Percentiles rank a stretch among this genome's conserved stretches.
Evolutionary conservation across 2,797 vertebrate genomes (phyloP).

Genomic region (Pteronotus mesoamericanus): DNA sequence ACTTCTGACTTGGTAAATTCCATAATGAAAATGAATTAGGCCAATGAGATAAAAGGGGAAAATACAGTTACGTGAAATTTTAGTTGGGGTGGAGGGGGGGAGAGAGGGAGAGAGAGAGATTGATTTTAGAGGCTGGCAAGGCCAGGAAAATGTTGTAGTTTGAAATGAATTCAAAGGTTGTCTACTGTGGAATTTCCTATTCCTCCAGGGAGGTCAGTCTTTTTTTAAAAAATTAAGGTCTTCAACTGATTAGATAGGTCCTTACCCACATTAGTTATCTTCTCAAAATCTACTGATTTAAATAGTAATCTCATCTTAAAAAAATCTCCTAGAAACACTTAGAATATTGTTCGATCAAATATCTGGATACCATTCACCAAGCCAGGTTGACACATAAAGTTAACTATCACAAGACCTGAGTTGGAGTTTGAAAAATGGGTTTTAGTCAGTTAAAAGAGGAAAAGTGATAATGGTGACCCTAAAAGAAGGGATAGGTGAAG

Average conservation of each 20-base stretch:
- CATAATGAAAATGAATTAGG: neutral
- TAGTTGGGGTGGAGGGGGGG: neutral
- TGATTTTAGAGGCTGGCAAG: neutral
- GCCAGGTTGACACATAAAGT: neutral
- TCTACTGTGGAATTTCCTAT: neutral
- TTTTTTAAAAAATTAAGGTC: neutral
- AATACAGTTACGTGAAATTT: neutral
- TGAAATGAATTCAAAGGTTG: neutral
- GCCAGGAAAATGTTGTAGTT: neutral
- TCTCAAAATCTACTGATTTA: neutral
- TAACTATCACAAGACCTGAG: neutral
- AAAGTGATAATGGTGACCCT: neutral
- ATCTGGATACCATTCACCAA: neutral
- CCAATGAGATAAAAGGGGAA: neutral
- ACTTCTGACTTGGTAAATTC: neutral
- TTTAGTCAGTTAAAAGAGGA: neutral
- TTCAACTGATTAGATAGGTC: neutral
- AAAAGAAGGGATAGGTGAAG: neutral
- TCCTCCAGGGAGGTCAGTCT: neutral
- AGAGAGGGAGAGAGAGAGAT: neutral
- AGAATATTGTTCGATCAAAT: neutral
- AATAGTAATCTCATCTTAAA: neutral
- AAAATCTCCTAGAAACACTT: neutral
- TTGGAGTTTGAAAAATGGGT: neutral
- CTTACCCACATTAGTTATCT: neutral